Evolutionary conservation across 1,140 invertebrate genomes (phyloP).

Genomic region (Conopomorpha cramerella): DNA sequence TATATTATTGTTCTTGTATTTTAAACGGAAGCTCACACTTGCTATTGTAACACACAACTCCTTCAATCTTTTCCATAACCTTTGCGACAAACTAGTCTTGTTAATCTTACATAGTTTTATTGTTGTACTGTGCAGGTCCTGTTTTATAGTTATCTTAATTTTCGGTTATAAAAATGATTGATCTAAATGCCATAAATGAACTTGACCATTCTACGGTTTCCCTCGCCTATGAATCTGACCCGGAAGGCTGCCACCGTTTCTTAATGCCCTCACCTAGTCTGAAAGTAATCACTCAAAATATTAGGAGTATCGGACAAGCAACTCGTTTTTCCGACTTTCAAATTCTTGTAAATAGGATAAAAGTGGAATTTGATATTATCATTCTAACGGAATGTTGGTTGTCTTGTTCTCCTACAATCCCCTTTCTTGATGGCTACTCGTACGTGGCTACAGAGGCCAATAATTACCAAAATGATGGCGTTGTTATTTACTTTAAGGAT

Average conservation of each 20-base stretch:
- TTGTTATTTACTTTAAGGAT: not conserved
- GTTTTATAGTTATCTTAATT: not conserved
- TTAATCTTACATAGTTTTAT: not conserved
- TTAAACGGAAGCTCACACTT: not conserved
- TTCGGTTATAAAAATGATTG: not conserved
- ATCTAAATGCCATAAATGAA: not conserved
- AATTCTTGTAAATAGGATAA: not conserved
- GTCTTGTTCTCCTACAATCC: not conserved
- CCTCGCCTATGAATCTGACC: not conserved
- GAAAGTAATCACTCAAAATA: not conserved
- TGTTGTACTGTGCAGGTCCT: not conserved
- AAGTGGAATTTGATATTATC: not conserved
- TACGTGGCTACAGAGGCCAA: not conserved
- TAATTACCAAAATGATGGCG: conserved; percentile 1
- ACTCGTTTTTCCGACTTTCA: not conserved
- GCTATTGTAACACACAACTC: not conserved
- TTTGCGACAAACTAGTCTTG: not conserved
- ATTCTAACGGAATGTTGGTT: conserved; percentile 1
- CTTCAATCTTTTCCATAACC: not conserved
- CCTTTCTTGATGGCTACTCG: not conserved
- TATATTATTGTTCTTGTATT: not conserved
- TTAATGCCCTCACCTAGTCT: not conserved
- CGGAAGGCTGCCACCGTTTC: not conserved
- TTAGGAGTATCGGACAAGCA: not conserved
- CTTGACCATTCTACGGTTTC: not conserved